These are phyloP conservation scores for Eclectus roratus DNA, from an alignment of 2,113 vertebrate genomes.

Conservation along the genomic window DNA sequence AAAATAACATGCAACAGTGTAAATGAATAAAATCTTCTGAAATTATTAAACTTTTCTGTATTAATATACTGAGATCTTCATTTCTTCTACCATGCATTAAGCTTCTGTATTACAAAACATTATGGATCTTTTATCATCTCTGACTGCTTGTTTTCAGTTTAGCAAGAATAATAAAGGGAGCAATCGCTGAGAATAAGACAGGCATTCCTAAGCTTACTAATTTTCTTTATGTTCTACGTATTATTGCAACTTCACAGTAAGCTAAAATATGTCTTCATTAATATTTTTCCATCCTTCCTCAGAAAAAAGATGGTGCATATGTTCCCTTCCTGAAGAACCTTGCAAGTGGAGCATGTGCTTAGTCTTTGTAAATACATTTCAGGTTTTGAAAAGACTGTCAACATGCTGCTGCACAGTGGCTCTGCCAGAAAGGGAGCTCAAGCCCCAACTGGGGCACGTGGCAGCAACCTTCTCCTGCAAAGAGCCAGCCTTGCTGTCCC, in stretches of 20 bases:
- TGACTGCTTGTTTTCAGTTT: not conserved
- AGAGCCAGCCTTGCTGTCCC: not conserved
- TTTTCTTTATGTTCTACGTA: not conserved
- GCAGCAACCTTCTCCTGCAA: not conserved
- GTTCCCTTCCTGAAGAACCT: not conserved
- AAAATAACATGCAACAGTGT: not conserved
- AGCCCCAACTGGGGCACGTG: accelerated
- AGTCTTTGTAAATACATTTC: not conserved
- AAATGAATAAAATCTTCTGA: not conserved
- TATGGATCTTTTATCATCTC: not conserved
- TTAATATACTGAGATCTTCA: not conserved
- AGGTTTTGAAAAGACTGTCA: not conserved
- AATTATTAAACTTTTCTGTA: not conserved
- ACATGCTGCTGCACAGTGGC: accelerated
- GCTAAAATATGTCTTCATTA: not conserved
- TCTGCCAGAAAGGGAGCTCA: not conserved
- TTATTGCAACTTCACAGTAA: not conserved
- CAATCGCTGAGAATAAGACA: not conserved
- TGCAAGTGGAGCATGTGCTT: not conserved
- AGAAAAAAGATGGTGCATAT: not conserved
- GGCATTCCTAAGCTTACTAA: not conserved
- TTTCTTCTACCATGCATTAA: not conserved
- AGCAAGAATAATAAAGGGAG: not conserved
- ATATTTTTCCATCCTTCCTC: not conserved
- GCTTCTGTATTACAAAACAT: not conserved